Base-by-base conservation (phyloP, 2,888 invertebrate species). In the Lottia scabra region DNA sequence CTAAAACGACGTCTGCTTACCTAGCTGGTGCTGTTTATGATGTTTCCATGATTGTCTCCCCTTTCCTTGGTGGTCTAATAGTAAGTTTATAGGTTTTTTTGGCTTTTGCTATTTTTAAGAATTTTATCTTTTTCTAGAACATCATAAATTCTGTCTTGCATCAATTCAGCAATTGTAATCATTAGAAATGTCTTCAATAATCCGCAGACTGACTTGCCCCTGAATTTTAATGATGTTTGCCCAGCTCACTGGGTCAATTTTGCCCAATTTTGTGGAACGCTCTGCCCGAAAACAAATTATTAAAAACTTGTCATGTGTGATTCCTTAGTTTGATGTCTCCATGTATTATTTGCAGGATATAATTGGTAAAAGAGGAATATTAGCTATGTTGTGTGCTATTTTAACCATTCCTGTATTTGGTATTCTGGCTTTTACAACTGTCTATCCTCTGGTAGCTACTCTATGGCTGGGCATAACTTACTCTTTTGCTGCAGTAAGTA, bases 401-500 rank as follows among this genome's bases (percentile, higher is more conserved):
- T 77, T 88, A 45, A 88, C 88, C 6, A 84, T 89, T 43, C 90
- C 90, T 4, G 88, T 89, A 16, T 90, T 89, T 84, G 89, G 87
- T 23, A 76, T 90, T 10, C 77, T 90, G 70, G 89, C 89, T 6
- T 89, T 90, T 78, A 84, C 85, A 13, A n/a, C 78, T 27, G 84
- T 87, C 12, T 86, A 85, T 76, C 89, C 90, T 2, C 79, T 89
- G 5, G 82, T 90, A 16, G 78, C 85, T n/a, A 89, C 88, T 0
- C 63, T 89, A 23, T 89, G 89, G 89, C 84, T 90, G 5, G 90
- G 90, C 19, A 68, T 89, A 63, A 89, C 89, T 10, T 90, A 89
- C 81, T 89, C 89, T 30, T 83, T 90, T 80, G 89, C 89, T 78
- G 89, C 90, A 26, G 90, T 90, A 78, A 87, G 89, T 86, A 67